A percentile compares a stretch with the other conserved stretches of the same genome.
Evolutionary conservation across 2,113 vertebrate genomes (phyloP).

Genomic region (mouse (Mus musculus)): DNA sequence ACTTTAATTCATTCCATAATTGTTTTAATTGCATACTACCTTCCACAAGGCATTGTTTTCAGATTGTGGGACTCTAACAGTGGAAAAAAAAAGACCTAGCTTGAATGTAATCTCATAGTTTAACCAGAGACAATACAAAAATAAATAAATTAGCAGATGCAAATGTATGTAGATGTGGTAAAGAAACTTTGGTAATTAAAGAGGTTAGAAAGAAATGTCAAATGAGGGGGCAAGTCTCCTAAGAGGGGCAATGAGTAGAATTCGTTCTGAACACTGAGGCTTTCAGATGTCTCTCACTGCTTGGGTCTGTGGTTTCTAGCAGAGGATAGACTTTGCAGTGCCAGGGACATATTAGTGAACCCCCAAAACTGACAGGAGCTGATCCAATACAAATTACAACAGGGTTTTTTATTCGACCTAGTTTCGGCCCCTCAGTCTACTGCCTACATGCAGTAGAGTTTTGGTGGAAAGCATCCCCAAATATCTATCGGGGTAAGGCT

Average conservation of each 20-base stretch:
- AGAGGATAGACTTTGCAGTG: background rate
- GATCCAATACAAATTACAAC: too few relatives aligned
- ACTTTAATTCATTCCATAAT: background rate
- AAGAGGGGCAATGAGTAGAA: background rate
- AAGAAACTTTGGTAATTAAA: background rate
- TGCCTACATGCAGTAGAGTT: too few relatives aligned
- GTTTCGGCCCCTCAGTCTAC: too few relatives aligned
- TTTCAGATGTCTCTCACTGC: background rate
- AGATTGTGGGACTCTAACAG: background rate
- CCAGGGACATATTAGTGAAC: too few relatives aligned
- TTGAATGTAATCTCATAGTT: background rate
- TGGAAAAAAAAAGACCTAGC: background rate
- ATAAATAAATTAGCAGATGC: slow-evolving; percentile 21
- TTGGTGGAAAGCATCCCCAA: too few relatives aligned
- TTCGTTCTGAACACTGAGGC: background rate
- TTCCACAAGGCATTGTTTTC: background rate
- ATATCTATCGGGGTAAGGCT: too few relatives aligned
- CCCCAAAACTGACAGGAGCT: too few relatives aligned
- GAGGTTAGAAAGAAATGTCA: background rate
- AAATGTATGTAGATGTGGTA: background rate
- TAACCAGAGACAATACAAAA: slow-evolving; percentile 27
- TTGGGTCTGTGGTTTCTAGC: background rate
- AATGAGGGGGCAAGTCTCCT: background rate
- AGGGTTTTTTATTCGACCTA: too few relatives aligned
- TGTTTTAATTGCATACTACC: background rate